Evolutionary conservation across 2,888 invertebrate genomes (phyloP).

Genomic region (Kryphioiulus occultus): DNA sequence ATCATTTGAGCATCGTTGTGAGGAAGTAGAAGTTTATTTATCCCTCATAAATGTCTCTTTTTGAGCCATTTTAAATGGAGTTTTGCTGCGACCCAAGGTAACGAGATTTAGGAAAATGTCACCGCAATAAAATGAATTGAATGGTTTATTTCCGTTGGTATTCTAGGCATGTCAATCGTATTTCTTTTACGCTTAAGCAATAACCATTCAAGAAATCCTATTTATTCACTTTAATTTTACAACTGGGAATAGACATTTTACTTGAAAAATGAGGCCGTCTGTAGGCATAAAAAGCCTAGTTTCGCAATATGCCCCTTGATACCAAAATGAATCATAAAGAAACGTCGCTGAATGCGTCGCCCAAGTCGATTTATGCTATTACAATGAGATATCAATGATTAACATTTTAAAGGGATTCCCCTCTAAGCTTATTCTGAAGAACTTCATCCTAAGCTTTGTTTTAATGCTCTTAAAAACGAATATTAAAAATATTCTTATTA

Average conservation of each 20-base stretch:
- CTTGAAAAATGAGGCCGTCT: constrained; percentile 10
- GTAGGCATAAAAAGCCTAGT: not conserved
- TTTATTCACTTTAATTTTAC: constrained; percentile 32
- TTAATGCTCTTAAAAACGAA: too few relatives aligned
- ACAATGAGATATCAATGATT: not conserved
- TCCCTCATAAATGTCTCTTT: not conserved
- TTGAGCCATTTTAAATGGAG: not conserved
- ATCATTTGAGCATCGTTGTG: not conserved
- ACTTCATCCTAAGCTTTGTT: too few relatives aligned
- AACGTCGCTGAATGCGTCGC: not conserved
- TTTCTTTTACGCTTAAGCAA: constrained; percentile 39
- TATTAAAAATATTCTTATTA: too few relatives aligned
- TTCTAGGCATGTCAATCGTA: constrained; percentile 25
- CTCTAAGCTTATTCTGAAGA: too few relatives aligned
- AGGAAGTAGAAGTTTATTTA: not conserved
- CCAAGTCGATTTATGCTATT: not conserved
- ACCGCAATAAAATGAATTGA: not conserved
- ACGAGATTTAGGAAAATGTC: constrained; percentile 18
- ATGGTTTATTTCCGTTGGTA: constrained; percentile 10
- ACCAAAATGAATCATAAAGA: constrained; percentile 30
- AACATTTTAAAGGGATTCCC: not conserved
- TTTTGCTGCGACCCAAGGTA: not conserved
- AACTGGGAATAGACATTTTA: not conserved
- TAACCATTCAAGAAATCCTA: constrained; percentile 40
- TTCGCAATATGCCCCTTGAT: not conserved